Base-by-base conservation (phyloP, 2,888 invertebrate genomes). In the Campopleginae sp. region DNA sequence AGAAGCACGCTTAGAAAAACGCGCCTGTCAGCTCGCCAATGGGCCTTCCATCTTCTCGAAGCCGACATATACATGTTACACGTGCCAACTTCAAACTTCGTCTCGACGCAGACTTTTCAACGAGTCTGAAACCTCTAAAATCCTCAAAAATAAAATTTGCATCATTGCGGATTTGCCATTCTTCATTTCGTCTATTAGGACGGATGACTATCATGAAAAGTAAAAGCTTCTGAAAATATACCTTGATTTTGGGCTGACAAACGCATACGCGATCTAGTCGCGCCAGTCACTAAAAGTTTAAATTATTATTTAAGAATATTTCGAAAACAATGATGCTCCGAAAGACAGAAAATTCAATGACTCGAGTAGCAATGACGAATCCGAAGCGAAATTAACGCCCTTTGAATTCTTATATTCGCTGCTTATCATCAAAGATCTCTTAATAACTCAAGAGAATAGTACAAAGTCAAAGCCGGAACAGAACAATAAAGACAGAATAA, bases 1-100 rank as follows among this genome's bases (percentile, higher is more conserved):
- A 54, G 65, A 83, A 61, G 75, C 17, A 27, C 17, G 66, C 51
- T 58, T 61, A 19, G 76, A 79, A 82, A 85, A 85, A 65, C 79
- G 46, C 61, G 48, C 51, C 61, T 63, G 79, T 82, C 65, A 46
- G 78, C 71, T 79, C 61, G 23, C 65, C 65, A 71, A 82, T 75
- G 68, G 82, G 46, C 19, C 74, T 70, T 82, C 58, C 33, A 58
- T 85, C 44, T 76, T 79, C 44, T 42, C 58, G 75, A 23, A 38
- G 19, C n/a, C 48, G 33, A 23, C 48, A 77, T 80, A 65, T 77
- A 77, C 71, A 77, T 48, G 58, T 72, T 54, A 46, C 12, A 17
- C 38, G 14, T 27, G 61, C 27, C 74, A 27, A 46, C 44, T n/a
- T 61, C 38, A 31, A 33, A 74, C 19, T 19, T 33, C n/a, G 51